Evolutionary conservation across 1,140 invertebrate genomes (phyloP), one percentile per base, ranked within the genome.

Genomic region (Leptinotarsa undecemlineata): DNA sequence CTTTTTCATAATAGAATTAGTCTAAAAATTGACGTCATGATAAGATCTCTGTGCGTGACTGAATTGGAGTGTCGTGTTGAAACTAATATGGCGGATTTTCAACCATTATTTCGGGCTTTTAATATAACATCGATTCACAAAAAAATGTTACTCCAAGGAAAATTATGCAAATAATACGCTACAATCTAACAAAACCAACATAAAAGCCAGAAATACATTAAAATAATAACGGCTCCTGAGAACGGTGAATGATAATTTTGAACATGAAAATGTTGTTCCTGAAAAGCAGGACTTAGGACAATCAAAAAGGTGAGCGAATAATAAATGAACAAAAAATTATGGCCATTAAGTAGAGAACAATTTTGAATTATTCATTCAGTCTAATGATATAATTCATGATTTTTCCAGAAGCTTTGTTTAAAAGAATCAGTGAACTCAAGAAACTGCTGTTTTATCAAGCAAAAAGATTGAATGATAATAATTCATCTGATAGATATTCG

Each of bases 81-180:
- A 57, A 17, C 15, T 57, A 57, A 57, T 57, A 57, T 57, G 51
- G 51, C 17, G 51, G 51, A 19, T 57, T 57, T 57, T 57, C 51
- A 17, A 57, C 51, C 51, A 57, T 57, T 57, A 57, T 57, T 57
- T 57, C n/a, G 15, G 51, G 51, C 51, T 19, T 57, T 57, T 57
- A 19, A 57, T 57, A 15, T 19, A 57, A 57, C 3, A 6, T 57
- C 15, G 51, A 57, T 57, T 57, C 51, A 15, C 51, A 19, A 57
- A 57, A 57, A 57, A 57, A 17, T n/a, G 4, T 57, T n/a, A 57
- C 51, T 57, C 51, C 51, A 57, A 57, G 1, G 51, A 57, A 57
- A 57, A 57, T n/a, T 57, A 57, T 57, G 51, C 51, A 57, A 57
- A 57, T 57, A 57, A 57, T 57, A 57, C 51, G 51, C 14, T 57